Conservation (phyloP, 1,140 invertebrate genomes). For the Phymastichus coffea region DNA sequence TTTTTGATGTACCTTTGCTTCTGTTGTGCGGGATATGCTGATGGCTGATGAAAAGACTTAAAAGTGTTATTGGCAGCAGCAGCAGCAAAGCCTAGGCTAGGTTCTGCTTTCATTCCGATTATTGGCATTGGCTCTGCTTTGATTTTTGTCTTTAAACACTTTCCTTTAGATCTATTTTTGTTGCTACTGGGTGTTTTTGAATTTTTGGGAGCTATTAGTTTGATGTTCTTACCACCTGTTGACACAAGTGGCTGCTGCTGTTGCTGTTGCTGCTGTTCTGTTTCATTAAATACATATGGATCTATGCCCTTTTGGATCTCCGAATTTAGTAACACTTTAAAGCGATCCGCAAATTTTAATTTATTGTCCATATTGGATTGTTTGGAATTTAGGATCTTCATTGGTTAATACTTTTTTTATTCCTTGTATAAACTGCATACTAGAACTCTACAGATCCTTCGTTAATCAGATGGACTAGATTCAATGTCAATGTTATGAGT, state of each 20-base stretch:
- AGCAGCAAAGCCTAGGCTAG: slow-evolving; percentile 23
- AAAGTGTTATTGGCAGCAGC: background rate
- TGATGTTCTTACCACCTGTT: slow-evolving; percentile 40
- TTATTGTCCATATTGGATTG: slow-evolving; percentile 56
- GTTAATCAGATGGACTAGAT: slow-evolving; percentile 36
- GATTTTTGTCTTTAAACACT: slow-evolving; percentile 46
- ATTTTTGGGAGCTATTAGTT: slow-evolving; percentile 39
- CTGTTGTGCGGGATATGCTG: slow-evolving; percentile 27
- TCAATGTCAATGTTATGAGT: too few relatives aligned
- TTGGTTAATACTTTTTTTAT: slow-evolving; percentile 36
- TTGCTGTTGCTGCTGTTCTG: too few relatives aligned
- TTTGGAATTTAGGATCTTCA: slow-evolving; percentile 44
- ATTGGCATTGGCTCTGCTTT: slow-evolving; percentile 32
- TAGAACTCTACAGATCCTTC: slow-evolving; percentile 35
- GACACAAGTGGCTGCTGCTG: slow-evolving; percentile 38
- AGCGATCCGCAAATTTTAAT: slow-evolving; percentile 56
- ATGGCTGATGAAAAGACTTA: slow-evolving; percentile 17
- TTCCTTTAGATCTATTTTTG: slow-evolving; percentile 36
- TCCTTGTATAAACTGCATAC: slow-evolving; percentile 44
- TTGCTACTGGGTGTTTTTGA: slow-evolving; percentile 30
- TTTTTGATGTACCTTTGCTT: slow-evolving; percentile 37
- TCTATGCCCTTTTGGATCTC: slow-evolving; percentile 53
- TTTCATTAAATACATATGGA: slow-evolving; percentile 64
- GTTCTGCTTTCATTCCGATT: slow-evolving; percentile 13
- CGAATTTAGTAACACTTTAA: slow-evolving; percentile 55